phyloP scores from a whole-genome alignment of 1,140 invertebrate genomes.

The Meloidogyne floridensis region DNA sequence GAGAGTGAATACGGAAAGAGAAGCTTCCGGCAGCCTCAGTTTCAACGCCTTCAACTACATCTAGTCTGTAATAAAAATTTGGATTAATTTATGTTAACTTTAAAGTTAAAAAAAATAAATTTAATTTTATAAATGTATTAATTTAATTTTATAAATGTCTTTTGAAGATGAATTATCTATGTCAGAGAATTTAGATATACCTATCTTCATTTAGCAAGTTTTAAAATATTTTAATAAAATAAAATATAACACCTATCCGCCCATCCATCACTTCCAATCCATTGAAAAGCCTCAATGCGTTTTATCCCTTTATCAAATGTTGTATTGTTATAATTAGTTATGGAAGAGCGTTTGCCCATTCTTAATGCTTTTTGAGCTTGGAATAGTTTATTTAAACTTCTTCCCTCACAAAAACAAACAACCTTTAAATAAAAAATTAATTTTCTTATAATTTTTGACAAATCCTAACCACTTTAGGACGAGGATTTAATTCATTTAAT shows the following conservation, averaged over 20 bases:
- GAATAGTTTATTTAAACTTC: constrained; percentile 75
- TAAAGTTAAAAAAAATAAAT: too few relatives aligned
- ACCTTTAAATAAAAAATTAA: constrained; percentile 76
- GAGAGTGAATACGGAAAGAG: constrained; percentile 77
- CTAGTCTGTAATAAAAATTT: constrained; percentile 70
- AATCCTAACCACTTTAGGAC: constrained; percentile 67
- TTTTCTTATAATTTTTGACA: neutral
- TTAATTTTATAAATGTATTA: too few relatives aligned
- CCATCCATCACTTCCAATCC: constrained; percentile 57
- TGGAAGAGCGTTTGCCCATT: neutral
- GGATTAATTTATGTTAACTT: too few relatives aligned
- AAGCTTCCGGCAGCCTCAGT: constrained; percentile 76
- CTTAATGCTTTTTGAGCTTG: constrained; percentile 71
- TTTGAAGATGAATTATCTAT: too few relatives aligned
- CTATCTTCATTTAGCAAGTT: too few relatives aligned
- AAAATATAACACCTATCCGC: constrained; percentile 51
- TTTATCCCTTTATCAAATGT: constrained; percentile 11
- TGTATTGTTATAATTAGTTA: constrained; percentile 16
- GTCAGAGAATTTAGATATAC: too few relatives aligned
- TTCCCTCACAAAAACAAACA: constrained; percentile 83
- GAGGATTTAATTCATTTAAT: constrained; percentile 73
- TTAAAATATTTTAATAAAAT: neutral
- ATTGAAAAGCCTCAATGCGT: constrained; percentile 13
- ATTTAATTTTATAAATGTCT: too few relatives aligned
- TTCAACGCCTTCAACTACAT: constrained; percentile 76